Evolutionary conservation across 2,888 invertebrate species (phyloP).

Genomic region (Eurytoma californica): DNA sequence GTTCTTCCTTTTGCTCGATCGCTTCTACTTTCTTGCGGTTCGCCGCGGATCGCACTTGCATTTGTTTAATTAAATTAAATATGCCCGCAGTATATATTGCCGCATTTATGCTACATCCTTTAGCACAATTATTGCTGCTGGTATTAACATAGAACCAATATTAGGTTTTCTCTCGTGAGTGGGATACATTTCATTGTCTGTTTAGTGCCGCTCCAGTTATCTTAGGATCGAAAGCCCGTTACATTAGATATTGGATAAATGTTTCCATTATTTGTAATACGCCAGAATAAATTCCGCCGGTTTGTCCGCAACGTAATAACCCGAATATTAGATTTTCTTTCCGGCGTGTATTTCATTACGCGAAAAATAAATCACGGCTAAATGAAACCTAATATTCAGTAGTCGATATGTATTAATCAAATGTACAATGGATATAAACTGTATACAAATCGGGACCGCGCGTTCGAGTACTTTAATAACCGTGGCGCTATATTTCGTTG

Average conservation of each 20-base stretch:
- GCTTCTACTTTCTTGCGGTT: neutral
- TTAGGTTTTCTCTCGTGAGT: neutral
- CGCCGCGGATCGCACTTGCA: neutral
- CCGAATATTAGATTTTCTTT: too few species aligned
- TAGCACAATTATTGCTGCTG: conserved; percentile 17
- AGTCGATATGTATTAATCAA: too few species aligned
- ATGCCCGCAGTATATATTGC: conserved; percentile 10
- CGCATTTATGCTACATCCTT: neutral
- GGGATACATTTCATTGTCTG: conserved; percentile 7
- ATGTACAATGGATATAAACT: too few species aligned
- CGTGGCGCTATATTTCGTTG: too few species aligned
- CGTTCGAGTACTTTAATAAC: too few species aligned
- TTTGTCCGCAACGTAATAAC: too few species aligned
- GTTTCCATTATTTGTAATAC: too few species aligned
- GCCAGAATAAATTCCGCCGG: too few species aligned
- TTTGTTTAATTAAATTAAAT: conserved; percentile 40
- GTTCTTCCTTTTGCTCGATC: neutral
- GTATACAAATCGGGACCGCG: too few species aligned
- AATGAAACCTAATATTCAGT: too few species aligned
- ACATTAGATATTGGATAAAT: conserved; percentile 15
- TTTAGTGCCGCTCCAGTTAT: conserved; percentile 6
- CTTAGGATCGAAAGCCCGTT: conserved; percentile 6
- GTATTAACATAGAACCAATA: conserved; percentile 15
- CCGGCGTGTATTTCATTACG: too few species aligned
- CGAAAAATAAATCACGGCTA: too few species aligned